Evolutionary conservation across 2,797 vertebrate species (phyloP).

Genomic region (Garrulus glandarius): DNA sequence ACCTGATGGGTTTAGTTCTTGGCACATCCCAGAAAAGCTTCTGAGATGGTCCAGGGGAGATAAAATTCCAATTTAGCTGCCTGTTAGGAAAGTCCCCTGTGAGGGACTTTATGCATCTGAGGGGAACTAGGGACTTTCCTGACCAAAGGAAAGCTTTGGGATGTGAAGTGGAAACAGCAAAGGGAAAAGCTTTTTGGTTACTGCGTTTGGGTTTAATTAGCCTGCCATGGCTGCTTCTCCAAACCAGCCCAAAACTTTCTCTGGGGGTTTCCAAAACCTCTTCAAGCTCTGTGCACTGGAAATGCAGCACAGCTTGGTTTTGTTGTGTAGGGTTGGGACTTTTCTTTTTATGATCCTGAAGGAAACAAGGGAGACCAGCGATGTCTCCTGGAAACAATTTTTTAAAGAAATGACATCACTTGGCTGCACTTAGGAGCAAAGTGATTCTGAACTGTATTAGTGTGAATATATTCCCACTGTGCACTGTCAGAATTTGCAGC

Average conservation of each 20-base stretch:
- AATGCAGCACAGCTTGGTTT: background rate
- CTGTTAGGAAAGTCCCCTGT: background rate
- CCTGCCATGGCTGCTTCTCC: background rate
- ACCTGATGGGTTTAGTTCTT: background rate
- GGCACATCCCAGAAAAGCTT: background rate
- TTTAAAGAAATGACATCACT: background rate
- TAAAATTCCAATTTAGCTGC: background rate
- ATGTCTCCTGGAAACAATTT: background rate
- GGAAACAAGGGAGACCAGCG: background rate
- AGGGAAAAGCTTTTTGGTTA: background rate
- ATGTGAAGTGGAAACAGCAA: background rate
- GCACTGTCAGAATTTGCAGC: background rate
- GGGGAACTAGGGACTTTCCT: background rate
- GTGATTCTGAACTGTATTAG: background rate
- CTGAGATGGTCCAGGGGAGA: background rate
- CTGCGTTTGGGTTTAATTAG: background rate
- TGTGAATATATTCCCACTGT: background rate
- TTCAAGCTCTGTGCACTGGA: background rate
- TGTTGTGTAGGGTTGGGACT: background rate
- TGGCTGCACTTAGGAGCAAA: background rate
- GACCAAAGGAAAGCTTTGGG: background rate
- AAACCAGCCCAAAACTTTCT: background rate
- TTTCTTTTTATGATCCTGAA: background rate
- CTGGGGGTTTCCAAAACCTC: conserved; percentile 1
- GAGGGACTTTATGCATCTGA: background rate